Evolutionary conservation across 2,888 invertebrate species (phyloP).

Genomic region (Caenorhabditis uteleia): DNA sequence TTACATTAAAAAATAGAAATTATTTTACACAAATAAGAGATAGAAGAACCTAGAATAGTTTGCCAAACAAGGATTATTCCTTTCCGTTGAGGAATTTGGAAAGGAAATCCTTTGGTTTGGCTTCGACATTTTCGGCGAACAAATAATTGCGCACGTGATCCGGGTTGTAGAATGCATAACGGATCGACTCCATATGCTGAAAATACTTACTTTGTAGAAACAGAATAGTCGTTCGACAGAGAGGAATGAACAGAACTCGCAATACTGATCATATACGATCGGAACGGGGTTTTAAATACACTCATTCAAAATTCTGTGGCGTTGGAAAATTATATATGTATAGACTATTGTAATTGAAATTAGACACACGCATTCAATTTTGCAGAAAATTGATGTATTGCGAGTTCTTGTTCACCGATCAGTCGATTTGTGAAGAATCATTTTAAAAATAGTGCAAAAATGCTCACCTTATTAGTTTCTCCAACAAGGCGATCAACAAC

Average conservation of each 20-base stretch:
- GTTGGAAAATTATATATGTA: neutral
- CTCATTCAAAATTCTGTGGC: too few species aligned
- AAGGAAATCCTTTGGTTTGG: conserved; percentile 72
- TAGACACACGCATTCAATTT: too few species aligned
- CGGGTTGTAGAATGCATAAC: conserved; percentile 64
- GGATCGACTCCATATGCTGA: conserved; percentile 64
- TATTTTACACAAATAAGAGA: too few species aligned
- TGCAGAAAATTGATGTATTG: too few species aligned
- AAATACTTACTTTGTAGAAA: conserved; percentile 10
- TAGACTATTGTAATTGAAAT: neutral
- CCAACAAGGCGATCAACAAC: conserved; percentile 72
- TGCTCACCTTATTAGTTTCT: conserved; percentile 57
- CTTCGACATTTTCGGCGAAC: conserved; percentile 71
- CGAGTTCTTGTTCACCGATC: neutral
- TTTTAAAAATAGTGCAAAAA: neutral
- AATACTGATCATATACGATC: too few species aligned
- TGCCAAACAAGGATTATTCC: too few species aligned
- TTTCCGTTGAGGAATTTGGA: conserved; percentile 73
- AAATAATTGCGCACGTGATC: conserved; percentile 71
- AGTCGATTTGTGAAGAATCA: neutral
- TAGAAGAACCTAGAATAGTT: too few species aligned
- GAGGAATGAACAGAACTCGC: neutral
- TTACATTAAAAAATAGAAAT: too few species aligned
- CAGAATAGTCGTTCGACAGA: too few species aligned
- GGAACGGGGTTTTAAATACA: too few species aligned